Percentiles rank a stretch among this genome's conserved stretches.
phyloP scores from a whole-genome alignment of 2,797 vertebrate genomes.

The Chrosomus eos region DNA sequence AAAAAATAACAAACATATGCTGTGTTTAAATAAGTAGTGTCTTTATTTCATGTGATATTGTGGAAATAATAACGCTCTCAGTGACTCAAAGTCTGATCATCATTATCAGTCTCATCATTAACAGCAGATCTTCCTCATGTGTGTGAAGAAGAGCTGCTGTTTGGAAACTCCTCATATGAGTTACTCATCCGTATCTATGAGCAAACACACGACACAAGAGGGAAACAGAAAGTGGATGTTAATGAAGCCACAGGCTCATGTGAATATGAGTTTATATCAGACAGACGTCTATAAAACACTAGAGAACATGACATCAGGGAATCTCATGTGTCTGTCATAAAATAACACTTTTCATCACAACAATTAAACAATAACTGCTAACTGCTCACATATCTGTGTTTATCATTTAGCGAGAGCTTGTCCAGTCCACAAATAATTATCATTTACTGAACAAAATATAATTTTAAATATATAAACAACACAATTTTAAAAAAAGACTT shows the following conservation, averaged over 20 bases:
- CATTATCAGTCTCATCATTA: conserved; percentile 55
- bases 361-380: background rate
- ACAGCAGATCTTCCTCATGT: background rate
- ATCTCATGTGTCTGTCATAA: background rate
- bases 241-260: conserved; percentile 1
- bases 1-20: background rate
- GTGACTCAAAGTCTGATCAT: conserved; percentile 22
- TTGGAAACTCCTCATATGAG: background rate
- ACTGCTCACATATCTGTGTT: background rate
- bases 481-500: background rate
- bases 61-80: background rate
- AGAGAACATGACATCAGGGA: background rate
- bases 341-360: background rate
- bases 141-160: background rate
- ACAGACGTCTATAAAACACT: background rate
- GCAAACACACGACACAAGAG: background rate
- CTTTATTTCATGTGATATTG: background rate
- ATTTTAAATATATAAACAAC: no score
- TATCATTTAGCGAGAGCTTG: background rate
- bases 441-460: background rate
- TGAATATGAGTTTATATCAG: background rate
- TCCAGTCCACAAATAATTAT: background rate
- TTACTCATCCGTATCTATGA: conserved; percentile 1
- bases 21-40: background rate
- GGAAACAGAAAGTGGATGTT: conserved; percentile 13